Percentiles rank a stretch among this genome's conserved stretches.
Conservation (phyloP, 2,888 invertebrate genomes). For the Lasioglossum villosulum region DNA sequence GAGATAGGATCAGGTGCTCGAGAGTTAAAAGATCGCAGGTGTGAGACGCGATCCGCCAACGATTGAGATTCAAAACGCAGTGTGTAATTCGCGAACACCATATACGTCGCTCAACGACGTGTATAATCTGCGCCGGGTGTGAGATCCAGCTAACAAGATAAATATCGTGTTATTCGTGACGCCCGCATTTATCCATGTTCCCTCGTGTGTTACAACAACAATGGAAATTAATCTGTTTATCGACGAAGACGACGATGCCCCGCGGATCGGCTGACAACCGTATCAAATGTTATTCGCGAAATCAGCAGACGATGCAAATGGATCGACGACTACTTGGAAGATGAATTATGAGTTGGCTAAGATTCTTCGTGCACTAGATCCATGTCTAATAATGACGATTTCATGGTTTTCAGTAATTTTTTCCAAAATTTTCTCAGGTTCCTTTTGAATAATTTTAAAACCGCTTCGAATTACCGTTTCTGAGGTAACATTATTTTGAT, state of each 20-base stretch:
- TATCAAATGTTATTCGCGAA: neutral
- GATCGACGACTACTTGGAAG: neutral
- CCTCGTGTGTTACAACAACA: conserved; percentile 23
- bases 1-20: conserved; percentile 50
- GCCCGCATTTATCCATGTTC: conserved; percentile 8
- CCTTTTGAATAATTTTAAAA: no score
- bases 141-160: conserved; percentile 60
- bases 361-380: no score
- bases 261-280: neutral
- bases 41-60: conserved; percentile 25
- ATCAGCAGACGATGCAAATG: neutral
- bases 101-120: conserved; percentile 41
- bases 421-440: no score
- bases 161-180: conserved; percentile 52
- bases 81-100: conserved; percentile 55
- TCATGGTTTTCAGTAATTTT: no score
- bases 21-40: conserved; percentile 48
- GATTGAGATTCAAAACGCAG: conserved; percentile 60
- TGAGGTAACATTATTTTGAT: no score
- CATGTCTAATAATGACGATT: no score
- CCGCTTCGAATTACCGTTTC: no score
- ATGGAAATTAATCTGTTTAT: conserved; percentile 40
- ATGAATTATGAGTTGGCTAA: neutral
- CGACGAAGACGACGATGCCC: neutral
- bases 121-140: conserved; percentile 47